Conservation (phyloP, 2,797 vertebrate species). For the Poeciliopsis gracilis region DNA sequence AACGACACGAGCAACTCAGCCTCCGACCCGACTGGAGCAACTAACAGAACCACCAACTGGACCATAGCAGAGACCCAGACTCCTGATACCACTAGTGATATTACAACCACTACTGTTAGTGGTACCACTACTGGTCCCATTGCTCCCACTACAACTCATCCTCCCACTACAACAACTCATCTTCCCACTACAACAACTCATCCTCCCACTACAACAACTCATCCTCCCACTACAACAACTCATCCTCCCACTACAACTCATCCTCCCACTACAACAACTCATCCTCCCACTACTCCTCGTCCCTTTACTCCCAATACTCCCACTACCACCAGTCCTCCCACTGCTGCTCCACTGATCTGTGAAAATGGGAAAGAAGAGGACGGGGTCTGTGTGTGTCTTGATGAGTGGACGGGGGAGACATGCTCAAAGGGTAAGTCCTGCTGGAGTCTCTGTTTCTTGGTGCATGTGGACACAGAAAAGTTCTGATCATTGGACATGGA, state of each 20-base stretch:
- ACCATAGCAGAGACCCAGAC: neutral
- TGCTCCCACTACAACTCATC: fast-evolving
- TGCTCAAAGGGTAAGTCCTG: constrained; percentile 47
- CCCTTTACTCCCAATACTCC: no score
- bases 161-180: no score
- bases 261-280: neutral
- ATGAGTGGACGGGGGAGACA: constrained; percentile 49
- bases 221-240: no score
- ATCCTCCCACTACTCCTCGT: no score
- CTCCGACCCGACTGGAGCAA: no score
- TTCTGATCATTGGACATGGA: neutral
- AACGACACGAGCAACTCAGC: no score
- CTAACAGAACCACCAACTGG: no score
- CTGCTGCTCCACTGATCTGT: constrained; percentile 21
- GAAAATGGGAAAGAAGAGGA: neutral
- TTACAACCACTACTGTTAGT: no score
- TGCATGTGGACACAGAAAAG: neutral
- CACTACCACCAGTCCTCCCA: neutral
- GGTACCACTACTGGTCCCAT: no score
- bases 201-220: neutral
- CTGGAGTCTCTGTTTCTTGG: neutral
- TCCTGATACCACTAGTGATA: no score
- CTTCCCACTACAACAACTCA: neutral
- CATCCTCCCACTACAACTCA: neutral
- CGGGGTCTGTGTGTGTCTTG: constrained; percentile 54